These are phyloP conservation scores for Chlorops oryzae DNA, from an alignment of 1,140 invertebrate genomes.

Conservation along the genomic window DNA sequence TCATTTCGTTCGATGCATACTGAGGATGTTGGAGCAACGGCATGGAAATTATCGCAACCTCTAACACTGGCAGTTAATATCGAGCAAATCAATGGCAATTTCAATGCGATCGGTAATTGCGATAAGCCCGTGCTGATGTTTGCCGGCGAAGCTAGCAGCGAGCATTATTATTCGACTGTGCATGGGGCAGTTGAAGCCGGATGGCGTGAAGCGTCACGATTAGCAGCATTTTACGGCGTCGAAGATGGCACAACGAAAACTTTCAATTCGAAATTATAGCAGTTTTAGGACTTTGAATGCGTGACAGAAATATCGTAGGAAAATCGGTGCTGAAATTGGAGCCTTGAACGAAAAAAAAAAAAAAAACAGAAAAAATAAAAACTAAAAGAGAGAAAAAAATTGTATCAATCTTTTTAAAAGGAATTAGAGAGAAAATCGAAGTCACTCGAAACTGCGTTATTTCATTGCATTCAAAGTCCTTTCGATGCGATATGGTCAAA, in stretches of 20 bases:
- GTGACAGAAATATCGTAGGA: too few relatives aligned
- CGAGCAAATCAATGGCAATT: background rate
- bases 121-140: conserved; percentile 60
- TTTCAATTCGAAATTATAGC: conserved; percentile 37
- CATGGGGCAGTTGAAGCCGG: conserved; percentile 77
- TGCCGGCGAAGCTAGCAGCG: conserved; percentile 66
- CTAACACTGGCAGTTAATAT: conserved; percentile 16
- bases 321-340: background rate
- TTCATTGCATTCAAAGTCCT: too few relatives aligned
- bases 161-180: conserved; percentile 66
- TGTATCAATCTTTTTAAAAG: too few relatives aligned
- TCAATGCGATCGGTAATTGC: too few relatives aligned
- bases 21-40: conserved; percentile 51
- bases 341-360: background rate
- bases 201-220: conserved; percentile 63
- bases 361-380: background rate
- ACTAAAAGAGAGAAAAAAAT: background rate
- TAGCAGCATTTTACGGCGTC: conserved; percentile 37
- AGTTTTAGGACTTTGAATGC: conserved; percentile 16
- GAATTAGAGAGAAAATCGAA: too few relatives aligned
- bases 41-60: conserved; percentile 50
- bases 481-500: too few relatives aligned
- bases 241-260: conserved; percentile 1
- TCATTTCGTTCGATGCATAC: conserved; percentile 60
- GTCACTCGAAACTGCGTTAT: too few relatives aligned